Evolutionary conservation across 2,888 invertebrate species (phyloP).

Genomic region (Asteroscopus sphinx): DNA sequence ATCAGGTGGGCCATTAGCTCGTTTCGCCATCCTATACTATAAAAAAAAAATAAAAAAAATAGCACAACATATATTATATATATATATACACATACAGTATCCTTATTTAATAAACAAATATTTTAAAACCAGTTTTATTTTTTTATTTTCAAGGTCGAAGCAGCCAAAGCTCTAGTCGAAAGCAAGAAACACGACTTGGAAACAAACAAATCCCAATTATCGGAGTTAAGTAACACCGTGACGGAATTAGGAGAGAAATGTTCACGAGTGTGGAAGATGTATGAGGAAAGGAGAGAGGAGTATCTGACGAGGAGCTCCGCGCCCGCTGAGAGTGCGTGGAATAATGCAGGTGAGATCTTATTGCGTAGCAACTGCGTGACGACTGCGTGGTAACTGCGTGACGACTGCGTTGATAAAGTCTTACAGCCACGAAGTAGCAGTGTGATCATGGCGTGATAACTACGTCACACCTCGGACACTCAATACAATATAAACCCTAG

Average conservation of each 20-base stretch:
- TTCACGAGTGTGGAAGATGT: slow-evolving; percentile 84
- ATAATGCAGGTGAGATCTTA: slow-evolving; percentile 60
- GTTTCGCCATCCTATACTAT: too few species aligned
- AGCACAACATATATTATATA: too few species aligned
- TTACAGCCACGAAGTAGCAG: too few species aligned
- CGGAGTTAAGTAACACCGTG: slow-evolving; percentile 93
- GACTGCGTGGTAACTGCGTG: slow-evolving; percentile 8
- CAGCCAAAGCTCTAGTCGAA: slow-evolving; percentile 94
- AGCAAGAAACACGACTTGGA: slow-evolving; percentile 95
- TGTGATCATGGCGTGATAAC: neutral
- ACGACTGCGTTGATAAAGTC: neutral
- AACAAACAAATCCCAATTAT: slow-evolving; percentile 93
- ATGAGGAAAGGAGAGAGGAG: slow-evolving; percentile 90
- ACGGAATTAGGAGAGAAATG: slow-evolving; percentile 92
- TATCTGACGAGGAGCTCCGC: slow-evolving; percentile 78
- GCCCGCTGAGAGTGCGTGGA: slow-evolving; percentile 80
- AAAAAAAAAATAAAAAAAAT: too few species aligned
- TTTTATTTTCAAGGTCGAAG: slow-evolving; percentile 91
- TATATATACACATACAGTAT: too few species aligned
- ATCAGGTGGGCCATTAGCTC: too few species aligned
- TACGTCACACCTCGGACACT: neutral
- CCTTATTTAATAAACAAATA: too few species aligned
- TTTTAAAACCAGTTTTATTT: neutral
- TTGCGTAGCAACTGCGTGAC: neutral
- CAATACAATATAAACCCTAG: too few species aligned